Percentiles rank a stretch among this genome's conserved stretches.
Evolutionary conservation across 2,797 vertebrate genomes (phyloP).

Genomic region (Tamandua tetradactyla): DNA sequence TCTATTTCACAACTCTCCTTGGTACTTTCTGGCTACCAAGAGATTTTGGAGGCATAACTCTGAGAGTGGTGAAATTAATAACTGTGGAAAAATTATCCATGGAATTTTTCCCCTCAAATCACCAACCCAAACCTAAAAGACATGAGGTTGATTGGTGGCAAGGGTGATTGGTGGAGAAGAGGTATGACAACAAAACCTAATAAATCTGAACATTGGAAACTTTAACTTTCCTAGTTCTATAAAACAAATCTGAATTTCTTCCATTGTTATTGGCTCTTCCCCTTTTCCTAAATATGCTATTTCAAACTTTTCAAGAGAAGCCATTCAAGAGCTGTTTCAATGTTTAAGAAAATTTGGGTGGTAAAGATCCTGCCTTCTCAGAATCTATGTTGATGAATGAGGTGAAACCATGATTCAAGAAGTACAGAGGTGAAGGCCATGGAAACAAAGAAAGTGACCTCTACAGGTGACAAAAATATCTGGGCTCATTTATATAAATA

Average conservation of each 20-base stretch:
- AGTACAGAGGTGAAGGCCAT: not conserved
- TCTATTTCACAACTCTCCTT: no score
- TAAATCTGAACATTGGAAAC: not conserved
- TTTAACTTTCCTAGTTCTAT: not conserved
- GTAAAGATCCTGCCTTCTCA: not conserved
- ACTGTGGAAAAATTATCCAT: not conserved
- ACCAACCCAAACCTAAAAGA: not conserved
- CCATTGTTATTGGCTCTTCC: not conserved
- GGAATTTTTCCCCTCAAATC: constrained; percentile 4
- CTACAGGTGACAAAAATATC: not conserved
- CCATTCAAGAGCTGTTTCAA: not conserved
- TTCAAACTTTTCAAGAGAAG: not conserved
- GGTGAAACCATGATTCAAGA: not conserved
- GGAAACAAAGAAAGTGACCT: not conserved
- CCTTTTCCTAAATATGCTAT: not conserved
- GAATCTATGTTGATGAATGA: not conserved
- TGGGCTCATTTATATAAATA: not conserved
- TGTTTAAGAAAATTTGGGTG: not conserved
- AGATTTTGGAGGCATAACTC: not conserved
- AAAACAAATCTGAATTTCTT: not conserved
- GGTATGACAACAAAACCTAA: not conserved
- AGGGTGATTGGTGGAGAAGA: not conserved
- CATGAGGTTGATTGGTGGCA: not conserved
- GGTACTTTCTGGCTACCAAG: not conserved
- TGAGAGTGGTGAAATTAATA: not conserved